phyloP scores from a whole-genome alignment of 2,888 invertebrate genomes.

The Brachypterus glaber region DNA sequence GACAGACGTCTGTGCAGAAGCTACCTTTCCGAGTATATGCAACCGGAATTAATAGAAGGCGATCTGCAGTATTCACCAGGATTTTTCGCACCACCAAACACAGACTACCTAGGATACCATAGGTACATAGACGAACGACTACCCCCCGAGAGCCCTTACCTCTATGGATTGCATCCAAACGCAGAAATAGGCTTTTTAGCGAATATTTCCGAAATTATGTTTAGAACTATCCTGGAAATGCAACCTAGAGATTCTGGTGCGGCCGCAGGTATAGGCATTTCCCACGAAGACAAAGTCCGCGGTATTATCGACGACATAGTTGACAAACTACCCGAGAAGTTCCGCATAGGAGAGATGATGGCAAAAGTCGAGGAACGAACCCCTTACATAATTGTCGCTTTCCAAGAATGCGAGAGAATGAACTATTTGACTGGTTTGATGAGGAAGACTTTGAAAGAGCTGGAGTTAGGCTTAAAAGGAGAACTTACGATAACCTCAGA shows the following conservation, averaged over 20 bases:
- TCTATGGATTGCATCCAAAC: conserved; percentile 90
- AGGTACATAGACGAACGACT: conserved; percentile 76
- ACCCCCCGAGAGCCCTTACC: conserved; percentile 78
- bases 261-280: conserved; percentile 56
- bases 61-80: conserved; percentile 73
- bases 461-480: conserved; percentile 84
- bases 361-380: conserved; percentile 80
- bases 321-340: conserved; percentile 82
- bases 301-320: conserved; percentile 71
- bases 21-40: conserved; percentile 80
- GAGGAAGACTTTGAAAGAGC: conserved; percentile 68
- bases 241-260: conserved; percentile 77
- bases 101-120: conserved; percentile 81
- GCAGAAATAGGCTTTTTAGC: conserved; percentile 92
- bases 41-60: conserved; percentile 78
- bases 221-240: conserved; percentile 78
- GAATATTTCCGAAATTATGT: conserved; percentile 73
- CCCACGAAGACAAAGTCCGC: conserved; percentile 77
- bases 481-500: conserved; percentile 86
- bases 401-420: conserved; percentile 94
- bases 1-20: conserved; percentile 79
- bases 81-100: conserved; percentile 80
- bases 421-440: conserved; percentile 78
- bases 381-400: conserved; percentile 83
- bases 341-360: conserved; percentile 78